Percentiles rank a stretch among this genome's conserved stretches.
phyloP scores from a whole-genome alignment of 2,888 invertebrate species.

The Kryphioiulus occultus region DNA sequence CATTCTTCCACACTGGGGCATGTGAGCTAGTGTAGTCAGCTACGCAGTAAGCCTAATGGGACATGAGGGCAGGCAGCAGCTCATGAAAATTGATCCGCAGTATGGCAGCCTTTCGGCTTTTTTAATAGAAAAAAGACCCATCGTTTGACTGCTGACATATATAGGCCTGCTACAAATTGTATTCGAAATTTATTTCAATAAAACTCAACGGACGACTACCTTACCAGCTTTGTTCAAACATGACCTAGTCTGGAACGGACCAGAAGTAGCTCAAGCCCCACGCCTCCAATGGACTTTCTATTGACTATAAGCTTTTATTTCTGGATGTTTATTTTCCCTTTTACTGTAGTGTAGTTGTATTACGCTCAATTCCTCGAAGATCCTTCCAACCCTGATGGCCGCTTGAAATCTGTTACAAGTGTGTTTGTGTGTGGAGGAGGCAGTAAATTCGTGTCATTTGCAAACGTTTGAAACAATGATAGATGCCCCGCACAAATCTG shows the following conservation, averaged over 20 bases:
- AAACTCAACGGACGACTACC: background rate
- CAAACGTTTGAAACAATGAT: background rate
- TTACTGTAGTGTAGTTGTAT: background rate
- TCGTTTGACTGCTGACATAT: constrained; percentile 1
- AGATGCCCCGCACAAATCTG: background rate
- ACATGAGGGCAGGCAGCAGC: constrained; percentile 15
- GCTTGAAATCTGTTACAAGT: background rate
- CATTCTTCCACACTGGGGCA: background rate
- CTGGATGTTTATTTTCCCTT: constrained; percentile 18
- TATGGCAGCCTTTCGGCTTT: background rate
- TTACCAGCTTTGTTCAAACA: background rate
- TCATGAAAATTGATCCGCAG: constrained; percentile 10
- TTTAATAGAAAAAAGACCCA: background rate
- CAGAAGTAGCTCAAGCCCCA: background rate
- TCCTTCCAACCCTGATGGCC: background rate
- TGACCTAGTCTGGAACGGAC: constrained; percentile 3
- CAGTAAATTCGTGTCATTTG: background rate
- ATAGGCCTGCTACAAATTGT: background rate
- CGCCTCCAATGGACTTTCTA: background rate
- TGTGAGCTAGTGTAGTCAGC: background rate
- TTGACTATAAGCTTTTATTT: constrained; percentile 21
- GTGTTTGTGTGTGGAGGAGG: background rate
- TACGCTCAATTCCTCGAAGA: background rate
- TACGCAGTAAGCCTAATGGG: background rate
- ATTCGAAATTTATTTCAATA: constrained; percentile 18